Percentiles rank a stretch among this genome's conserved stretches.
These are phyloP conservation scores for Drosophila ogumai DNA, from an alignment of 1,140 invertebrate genomes.

Conservation along the genomic window DNA sequence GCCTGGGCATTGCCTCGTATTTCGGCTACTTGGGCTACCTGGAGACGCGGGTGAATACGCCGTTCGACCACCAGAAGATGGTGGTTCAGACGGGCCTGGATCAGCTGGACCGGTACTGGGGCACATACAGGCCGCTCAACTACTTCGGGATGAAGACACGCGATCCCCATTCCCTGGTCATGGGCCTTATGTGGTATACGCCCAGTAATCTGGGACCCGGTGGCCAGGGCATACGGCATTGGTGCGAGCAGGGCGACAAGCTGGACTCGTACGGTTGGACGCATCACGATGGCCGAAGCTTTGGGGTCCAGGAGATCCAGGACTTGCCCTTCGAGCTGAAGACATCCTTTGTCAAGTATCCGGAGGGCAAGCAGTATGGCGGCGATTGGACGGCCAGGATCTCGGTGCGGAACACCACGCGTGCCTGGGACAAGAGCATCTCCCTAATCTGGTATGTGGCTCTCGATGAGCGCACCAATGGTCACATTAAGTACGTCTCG, in stretches of 20 bases:
- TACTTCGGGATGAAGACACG: conserved; percentile 97
- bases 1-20: conserved; percentile 88
- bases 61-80: conserved; percentile 88
- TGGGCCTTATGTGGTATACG: conserved; percentile 99
- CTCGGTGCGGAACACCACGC: conserved; percentile 86
- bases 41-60: conserved; percentile 95
- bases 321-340: conserved; percentile 92
- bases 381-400: conserved; percentile 97
- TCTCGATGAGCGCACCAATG: conserved; percentile 89
- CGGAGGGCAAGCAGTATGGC: conserved; percentile 91
- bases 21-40: conserved; percentile 93
- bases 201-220: conserved; percentile 88
- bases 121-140: conserved; percentile 93
- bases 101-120: conserved; percentile 95
- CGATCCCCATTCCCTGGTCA: conserved; percentile 93
- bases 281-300: conserved; percentile 95
- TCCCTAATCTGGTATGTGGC: conserved; percentile 92
- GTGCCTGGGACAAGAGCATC: conserved; percentile 85
- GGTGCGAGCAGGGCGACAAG: conserved; percentile 96
- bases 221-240: conserved; percentile 93
- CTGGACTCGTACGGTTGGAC: conserved; percentile 94
- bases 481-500: conserved; percentile 86
- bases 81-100: conserved; percentile 89
- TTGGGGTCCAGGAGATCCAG: conserved; percentile 95
- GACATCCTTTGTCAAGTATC: conserved; percentile 95